Base-by-base conservation (phyloP, 1,140 invertebrate genomes). In the Galleria mellonella region DNA sequence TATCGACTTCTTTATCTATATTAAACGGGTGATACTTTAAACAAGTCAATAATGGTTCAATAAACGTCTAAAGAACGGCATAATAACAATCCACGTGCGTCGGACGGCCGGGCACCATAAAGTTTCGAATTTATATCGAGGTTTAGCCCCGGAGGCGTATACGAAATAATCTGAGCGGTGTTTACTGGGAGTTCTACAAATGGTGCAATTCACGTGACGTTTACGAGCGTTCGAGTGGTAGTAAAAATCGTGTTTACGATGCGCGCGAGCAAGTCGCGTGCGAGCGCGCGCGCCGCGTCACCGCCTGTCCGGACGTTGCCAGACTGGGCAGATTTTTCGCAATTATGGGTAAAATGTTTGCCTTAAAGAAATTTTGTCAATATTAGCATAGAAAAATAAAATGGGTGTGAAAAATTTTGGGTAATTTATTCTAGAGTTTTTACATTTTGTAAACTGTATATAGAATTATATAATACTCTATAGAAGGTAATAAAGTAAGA, bases 221-320 rank as follows among this genome's bases (percentile, higher is more conserved):
- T 87, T 81, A 87, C 75, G 84, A 83, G 58, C 77, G 52, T 63
- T 81, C 62, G 72, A 81, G 78, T 72, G 74, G 75, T 81, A 72
- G 74, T 84, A 85, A 87, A 85, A 87, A 81, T 84, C 69, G 79
- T 77, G 79, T 85, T 85, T 85, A 85, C 73, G 72, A 69, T 52
- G 54, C 43, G 37, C 49, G 46, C 55, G 43, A 43, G 41, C 32
- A 17, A 14, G 13, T n/a, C 9, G 29, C 30, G 30, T 30, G 33
- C 32, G 32, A n/a, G 35, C 35, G 44, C 44, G 44, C 44, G 13
- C 23, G 46, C 46, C 54, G 54, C 51, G 57, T 62, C 62, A 62
- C 62, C 58, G 59, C 51, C 31, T 32, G 17, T 2, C 17, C 17
- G n/a, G n/a, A n/a, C n/a, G n/a, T n/a, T n/a, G n/a, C n/a, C n/a